phyloP scores from a whole-genome alignment of 2,113 vertebrate genomes.

The Alosa alosa region DNA sequence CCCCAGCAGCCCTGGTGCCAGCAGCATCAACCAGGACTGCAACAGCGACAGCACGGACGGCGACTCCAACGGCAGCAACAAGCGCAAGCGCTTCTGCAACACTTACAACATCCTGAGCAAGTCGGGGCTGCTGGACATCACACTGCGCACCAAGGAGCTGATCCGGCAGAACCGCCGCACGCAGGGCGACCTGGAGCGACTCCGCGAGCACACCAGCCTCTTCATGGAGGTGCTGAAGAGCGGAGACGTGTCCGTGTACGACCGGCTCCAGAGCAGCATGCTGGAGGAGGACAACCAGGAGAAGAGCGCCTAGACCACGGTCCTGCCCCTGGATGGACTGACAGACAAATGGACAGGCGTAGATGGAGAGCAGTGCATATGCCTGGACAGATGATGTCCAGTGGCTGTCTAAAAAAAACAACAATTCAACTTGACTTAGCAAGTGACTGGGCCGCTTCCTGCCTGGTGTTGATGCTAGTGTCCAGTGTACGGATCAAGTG shows the following conservation, averaged over 20 bases:
- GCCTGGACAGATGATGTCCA: background rate
- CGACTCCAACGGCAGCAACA: slow-evolving; percentile 64
- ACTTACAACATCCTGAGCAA: slow-evolving; percentile 84
- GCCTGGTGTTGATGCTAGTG: background rate
- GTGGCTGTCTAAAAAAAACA: background rate
- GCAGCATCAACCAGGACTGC: background rate
- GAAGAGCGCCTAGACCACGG: background rate
- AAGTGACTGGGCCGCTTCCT: background rate
- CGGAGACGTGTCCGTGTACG: slow-evolving; percentile 75
- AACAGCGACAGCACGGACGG: background rate
- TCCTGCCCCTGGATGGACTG: background rate
- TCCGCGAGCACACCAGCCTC: slow-evolving; percentile 81
- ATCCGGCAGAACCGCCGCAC: slow-evolving; percentile 87
- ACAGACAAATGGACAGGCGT: background rate
- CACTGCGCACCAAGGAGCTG: slow-evolving; percentile 89
- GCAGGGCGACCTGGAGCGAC: slow-evolving; percentile 80
- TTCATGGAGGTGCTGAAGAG: slow-evolving; percentile 79
- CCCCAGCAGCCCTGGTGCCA: background rate
- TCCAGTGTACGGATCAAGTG: background rate
- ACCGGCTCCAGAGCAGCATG: slow-evolving; percentile 76
- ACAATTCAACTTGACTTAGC: background rate
- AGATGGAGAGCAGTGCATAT: background rate
- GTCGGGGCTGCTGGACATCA: slow-evolving; percentile 87
- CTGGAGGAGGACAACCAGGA: slow-evolving; percentile 53
- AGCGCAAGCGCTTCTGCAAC: slow-evolving; percentile 85